A percentile compares a stretch with the other conserved stretches of the same genome.
Conservation (phyloP, 1,140 invertebrate species). For the Lordiphosa mommai region DNA sequence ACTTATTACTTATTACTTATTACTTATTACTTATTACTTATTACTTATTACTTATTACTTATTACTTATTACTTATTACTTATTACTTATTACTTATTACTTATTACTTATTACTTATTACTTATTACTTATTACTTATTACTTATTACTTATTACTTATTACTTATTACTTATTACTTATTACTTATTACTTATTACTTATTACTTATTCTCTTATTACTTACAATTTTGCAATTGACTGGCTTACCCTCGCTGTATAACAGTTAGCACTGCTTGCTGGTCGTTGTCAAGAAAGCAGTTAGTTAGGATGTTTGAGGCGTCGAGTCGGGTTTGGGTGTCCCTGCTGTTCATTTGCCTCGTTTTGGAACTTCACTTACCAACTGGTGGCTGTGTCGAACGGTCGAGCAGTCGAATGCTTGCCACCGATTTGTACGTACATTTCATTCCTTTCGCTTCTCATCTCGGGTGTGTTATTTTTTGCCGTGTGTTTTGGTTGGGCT, state of each 20-base stretch:
- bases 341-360: constrained; percentile 6
- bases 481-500: constrained; percentile 3
- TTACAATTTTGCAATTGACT: too few species aligned
- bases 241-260: not conserved
- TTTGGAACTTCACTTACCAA: constrained; percentile 43
- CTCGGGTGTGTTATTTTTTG: not conserved
- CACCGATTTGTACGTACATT: not conserved
- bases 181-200: too few species aligned
- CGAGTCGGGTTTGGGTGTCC: not conserved
- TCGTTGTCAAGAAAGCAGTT: not conserved
- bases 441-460: not conserved
- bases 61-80: too few species aligned
- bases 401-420: constrained; percentile 8
- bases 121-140: too few species aligned
- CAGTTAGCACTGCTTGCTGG: constrained; percentile 9
- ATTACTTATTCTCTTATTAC: constrained; percentile 15
- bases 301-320: not conserved
- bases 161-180: too few species aligned
- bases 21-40: too few species aligned
- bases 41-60: too few species aligned
- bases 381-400: constrained; percentile 50
- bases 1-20: too few species aligned
- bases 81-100: too few species aligned
- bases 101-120: too few species aligned
- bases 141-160: too few species aligned